A percentile compares a stretch with the other conserved stretches of the same genome.
Conservation (phyloP, 2,888 invertebrate genomes). For the Trachelus stipa region DNA sequence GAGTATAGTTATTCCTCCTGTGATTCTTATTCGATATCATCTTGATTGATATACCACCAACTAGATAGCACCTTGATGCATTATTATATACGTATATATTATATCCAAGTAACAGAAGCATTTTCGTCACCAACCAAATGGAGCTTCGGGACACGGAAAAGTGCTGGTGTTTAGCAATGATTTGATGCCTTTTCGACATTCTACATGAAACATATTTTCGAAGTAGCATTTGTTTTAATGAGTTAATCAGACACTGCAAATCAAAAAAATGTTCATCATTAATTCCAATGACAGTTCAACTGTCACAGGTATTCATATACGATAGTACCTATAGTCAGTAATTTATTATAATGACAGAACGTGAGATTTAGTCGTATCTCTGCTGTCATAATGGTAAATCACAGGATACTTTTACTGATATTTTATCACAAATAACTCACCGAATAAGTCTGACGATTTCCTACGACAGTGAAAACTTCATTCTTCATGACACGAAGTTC, state of each 20-base stretch:
- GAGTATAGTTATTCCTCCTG: not conserved
- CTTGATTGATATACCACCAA: not conserved
- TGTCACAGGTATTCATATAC: not conserved
- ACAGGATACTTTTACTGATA: slow-evolving; percentile 15
- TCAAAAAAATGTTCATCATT: not conserved
- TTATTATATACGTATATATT: not conserved
- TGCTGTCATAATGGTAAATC: not conserved
- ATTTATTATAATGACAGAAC: not conserved
- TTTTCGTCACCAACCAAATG: not conserved
- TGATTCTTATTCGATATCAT: not conserved
- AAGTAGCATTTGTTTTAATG: not conserved
- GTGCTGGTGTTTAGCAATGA: not conserved
- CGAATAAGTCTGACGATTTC: slow-evolving; percentile 24
- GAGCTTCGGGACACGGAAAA: not conserved
- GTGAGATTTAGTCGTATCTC: not conserved
- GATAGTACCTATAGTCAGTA: not conserved
- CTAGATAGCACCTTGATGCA: not conserved
- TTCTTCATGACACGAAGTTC: not conserved
- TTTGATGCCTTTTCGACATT: not conserved
- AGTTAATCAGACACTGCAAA: not conserved
- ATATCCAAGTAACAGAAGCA: not conserved
- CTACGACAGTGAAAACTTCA: slow-evolving; percentile 10
- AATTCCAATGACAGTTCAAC: not conserved
- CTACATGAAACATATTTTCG: not conserved
- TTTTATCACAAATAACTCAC: slow-evolving; percentile 25